phyloP scores from a whole-genome alignment of 2,888 invertebrate genomes.

The Herminia tarsipennalis region DNA sequence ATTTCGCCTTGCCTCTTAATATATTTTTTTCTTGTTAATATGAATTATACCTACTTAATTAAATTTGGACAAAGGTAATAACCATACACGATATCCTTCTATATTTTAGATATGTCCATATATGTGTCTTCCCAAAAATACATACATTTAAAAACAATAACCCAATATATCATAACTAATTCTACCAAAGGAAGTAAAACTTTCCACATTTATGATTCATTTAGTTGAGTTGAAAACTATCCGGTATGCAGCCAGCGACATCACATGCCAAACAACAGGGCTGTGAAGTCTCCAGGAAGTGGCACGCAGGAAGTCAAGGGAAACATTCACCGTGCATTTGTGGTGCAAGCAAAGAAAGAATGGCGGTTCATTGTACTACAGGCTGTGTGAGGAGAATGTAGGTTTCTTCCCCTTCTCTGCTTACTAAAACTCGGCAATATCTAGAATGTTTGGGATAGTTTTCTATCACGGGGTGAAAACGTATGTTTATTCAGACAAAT shows the following conservation, averaged over 20 bases:
- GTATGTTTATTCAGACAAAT: no score
- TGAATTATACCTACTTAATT: no score
- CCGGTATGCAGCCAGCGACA: slow-evolving; percentile 41
- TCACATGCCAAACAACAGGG: slow-evolving; percentile 65
- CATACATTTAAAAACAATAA: not conserved
- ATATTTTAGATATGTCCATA: no score
- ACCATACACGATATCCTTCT: no score
- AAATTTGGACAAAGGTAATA: no score
- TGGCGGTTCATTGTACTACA: slow-evolving; percentile 35
- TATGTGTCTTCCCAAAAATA: not conserved
- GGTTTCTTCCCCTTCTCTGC: no score
- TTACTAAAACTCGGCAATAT: no score
- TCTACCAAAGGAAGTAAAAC: slow-evolving; percentile 21
- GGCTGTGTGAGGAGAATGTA: no score
- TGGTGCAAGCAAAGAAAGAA: slow-evolving; percentile 35
- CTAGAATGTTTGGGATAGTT: no score
- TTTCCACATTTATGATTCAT: slow-evolving; percentile 35
- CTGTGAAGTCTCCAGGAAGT: slow-evolving; percentile 77
- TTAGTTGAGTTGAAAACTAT: slow-evolving; percentile 39
- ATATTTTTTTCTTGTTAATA: no score
- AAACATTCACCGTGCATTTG: slow-evolving; percentile 55
- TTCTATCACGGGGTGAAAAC: no score
- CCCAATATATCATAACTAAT: not conserved
- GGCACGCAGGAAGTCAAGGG: slow-evolving; percentile 74
- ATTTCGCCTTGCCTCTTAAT: no score